phyloP scores from a whole-genome alignment of 2,888 invertebrate genomes.

The Xestia ashworthii region DNA sequence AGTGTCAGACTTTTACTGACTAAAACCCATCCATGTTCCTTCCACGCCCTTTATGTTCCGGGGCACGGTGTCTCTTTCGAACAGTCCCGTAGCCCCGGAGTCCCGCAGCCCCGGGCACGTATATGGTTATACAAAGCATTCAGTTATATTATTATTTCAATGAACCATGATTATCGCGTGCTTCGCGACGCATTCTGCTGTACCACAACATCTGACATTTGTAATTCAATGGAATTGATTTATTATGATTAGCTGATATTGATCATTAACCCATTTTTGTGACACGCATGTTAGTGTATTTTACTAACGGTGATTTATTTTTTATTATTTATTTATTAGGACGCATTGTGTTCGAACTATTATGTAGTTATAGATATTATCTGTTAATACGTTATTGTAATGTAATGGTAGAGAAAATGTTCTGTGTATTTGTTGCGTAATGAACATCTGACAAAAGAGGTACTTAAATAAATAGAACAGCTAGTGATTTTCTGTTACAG shows the following conservation, averaged over 20 bases:
- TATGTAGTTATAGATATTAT: constrained; percentile 14
- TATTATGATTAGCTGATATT: constrained; percentile 41
- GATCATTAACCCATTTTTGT: constrained; percentile 22
- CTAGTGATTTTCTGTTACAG: too few relatives aligned
- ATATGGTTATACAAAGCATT: neutral
- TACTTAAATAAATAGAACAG: neutral
- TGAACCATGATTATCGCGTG: constrained; percentile 33
- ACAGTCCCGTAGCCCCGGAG: too few relatives aligned
- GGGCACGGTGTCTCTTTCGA: too few relatives aligned
- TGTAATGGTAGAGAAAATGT: neutral
- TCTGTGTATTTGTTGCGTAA: neutral
- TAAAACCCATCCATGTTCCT: too few relatives aligned
- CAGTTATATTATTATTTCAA: constrained; percentile 4
- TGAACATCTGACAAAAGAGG: neutral
- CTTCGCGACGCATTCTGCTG: neutral
- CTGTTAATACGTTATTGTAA: constrained; percentile 1
- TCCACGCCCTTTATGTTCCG: too few relatives aligned
- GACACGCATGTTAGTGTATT: constrained; percentile 23
- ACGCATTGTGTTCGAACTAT: neutral
- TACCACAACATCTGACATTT: constrained; percentile 21
- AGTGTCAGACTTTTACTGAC: too few relatives aligned
- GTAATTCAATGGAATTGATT: constrained; percentile 44
- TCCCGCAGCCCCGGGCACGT: too few relatives aligned
- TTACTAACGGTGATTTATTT: neutral
- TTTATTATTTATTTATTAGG: constrained; percentile 13